Base-by-base conservation (phyloP, 1,140 invertebrate species). In the Neotoxoptera formosana region DNA sequence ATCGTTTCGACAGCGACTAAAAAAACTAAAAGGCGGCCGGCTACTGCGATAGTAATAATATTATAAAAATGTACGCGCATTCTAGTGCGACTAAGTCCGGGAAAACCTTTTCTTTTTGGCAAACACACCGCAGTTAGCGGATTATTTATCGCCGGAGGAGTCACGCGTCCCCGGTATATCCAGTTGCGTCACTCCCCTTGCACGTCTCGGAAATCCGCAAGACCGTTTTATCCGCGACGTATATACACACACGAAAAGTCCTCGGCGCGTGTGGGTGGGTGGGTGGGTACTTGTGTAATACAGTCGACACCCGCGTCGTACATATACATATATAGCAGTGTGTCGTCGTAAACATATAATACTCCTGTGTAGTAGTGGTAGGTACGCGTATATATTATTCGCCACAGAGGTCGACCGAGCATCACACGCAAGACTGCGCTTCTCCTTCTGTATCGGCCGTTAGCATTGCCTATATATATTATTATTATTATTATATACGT, bases 131-230 rank as follows among this genome's bases (percentile, higher is more conserved):
- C 36, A 84, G 83, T 84, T 84, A 84, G 25, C 36, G 83, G 23
- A 45, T 84, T 84, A 84, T 84, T 84, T 84, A 84, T 84, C 45
- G 23, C 83, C 23, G 9, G 83, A 25, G 2, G 83, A 45, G 83
- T 84, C 83, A 30, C 83, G 83, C 83, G 83, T 84, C 36, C 36
- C 21, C 36, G 6, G 34, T 83, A 84, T n/a, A n/a, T n/a, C n/a
- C 36, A 84, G 83, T 45, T 84, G n/a, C n/a, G 41, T 84, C 83
- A n/a, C 83, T 84, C 83, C 9, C 23, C 3, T 9, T 30, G 83
- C 83, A 84, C 83, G 83, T 84, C 36, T 84, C 23, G 21, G 83
- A 84, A 84, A 84, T 45, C 83, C 83, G 83, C 36, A 41, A 84
- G 36, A 84, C 41, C 11, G 23, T 84, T 84, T 84, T 84, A 14